phyloP scores from a whole-genome alignment of 2,888 invertebrate species.

The Brassicogethes aeneus region DNA sequence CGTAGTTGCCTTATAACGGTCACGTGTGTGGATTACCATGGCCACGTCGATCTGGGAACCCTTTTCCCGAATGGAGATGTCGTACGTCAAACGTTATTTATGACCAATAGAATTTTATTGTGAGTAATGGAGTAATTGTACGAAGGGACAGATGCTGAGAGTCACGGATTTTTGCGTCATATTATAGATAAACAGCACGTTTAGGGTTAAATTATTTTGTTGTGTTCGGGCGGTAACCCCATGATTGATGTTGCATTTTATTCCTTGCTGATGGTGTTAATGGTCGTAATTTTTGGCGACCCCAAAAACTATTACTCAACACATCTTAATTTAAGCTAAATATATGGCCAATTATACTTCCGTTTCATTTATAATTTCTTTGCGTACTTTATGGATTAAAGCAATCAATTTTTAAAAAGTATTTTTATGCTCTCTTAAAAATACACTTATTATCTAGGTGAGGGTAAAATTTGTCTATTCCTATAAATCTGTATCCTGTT shows the following conservation, averaged over 20 bases:
- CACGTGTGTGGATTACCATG: constrained; percentile 30
- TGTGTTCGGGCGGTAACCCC: constrained; percentile 11
- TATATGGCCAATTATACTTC: too few species aligned
- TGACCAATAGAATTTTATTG: constrained; percentile 22
- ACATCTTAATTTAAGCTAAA: too few species aligned
- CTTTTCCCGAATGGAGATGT: constrained; percentile 33
- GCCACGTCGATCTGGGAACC: constrained; percentile 28
- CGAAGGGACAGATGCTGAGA: constrained; percentile 22
- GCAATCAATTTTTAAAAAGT: too few species aligned
- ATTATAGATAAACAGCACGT: constrained; percentile 22
- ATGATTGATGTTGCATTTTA: constrained; percentile 13
- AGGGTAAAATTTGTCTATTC: too few species aligned
- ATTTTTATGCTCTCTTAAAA: too few species aligned
- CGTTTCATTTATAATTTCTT: too few species aligned
- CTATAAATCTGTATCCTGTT: too few species aligned
- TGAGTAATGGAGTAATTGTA: constrained; percentile 25
- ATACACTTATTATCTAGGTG: too few species aligned
- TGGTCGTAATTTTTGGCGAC: too few species aligned
- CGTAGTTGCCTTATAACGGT: too few species aligned
- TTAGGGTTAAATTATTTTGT: constrained; percentile 16
- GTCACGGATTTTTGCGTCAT: constrained; percentile 29
- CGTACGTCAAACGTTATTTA: constrained; percentile 28
- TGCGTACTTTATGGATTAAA: too few species aligned
- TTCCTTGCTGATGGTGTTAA: constrained; percentile 7
- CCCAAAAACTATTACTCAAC: too few species aligned